Conservation (phyloP, 2,888 invertebrate species). For the Molorchus minor region DNA sequence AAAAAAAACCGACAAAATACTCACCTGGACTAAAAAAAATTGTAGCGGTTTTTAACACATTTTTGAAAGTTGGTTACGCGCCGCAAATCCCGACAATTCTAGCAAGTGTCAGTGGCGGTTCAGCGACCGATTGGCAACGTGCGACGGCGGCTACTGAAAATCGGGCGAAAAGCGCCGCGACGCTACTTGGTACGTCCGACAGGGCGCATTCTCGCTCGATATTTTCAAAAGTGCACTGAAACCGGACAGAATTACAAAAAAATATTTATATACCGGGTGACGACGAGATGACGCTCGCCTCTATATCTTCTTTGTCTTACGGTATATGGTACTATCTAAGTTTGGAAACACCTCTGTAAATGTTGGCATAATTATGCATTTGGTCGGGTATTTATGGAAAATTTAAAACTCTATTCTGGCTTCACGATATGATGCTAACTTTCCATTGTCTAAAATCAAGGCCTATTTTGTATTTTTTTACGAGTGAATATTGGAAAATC, state of each 20-base stretch:
- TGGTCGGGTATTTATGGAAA: too few relatives aligned
- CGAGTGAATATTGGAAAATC: too few relatives aligned
- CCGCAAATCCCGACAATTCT: background rate
- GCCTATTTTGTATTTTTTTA: too few relatives aligned
- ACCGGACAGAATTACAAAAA: background rate
- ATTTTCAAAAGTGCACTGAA: background rate
- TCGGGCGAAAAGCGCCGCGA: slow-evolving; percentile 2
- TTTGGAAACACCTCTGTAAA: slow-evolving; percentile 1
- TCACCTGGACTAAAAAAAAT: too few relatives aligned
- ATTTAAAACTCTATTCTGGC: too few relatives aligned
- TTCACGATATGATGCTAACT: too few relatives aligned
- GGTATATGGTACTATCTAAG: too few relatives aligned
- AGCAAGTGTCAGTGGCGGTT: slow-evolving; percentile 3
- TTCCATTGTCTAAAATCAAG: too few relatives aligned
- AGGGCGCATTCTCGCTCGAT: slow-evolving; percentile 6
- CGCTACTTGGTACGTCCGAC: slow-evolving; percentile 8
- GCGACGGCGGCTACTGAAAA: slow-evolving; percentile 12
- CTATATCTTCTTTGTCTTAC: too few relatives aligned
- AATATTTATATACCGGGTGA: background rate
- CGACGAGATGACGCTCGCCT: background rate
- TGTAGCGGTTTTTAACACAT: slow-evolving; percentile 7
- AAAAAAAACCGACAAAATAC: too few relatives aligned
- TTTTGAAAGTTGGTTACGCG: background rate
- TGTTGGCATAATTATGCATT: background rate
- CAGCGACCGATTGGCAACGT: background rate